A percentile compares a stretch with the other conserved stretches of the same genome.
These are phyloP conservation scores for Centropus bengalensis DNA, from an alignment of 2,113 vertebrate genomes.

Conservation along the genomic window DNA sequence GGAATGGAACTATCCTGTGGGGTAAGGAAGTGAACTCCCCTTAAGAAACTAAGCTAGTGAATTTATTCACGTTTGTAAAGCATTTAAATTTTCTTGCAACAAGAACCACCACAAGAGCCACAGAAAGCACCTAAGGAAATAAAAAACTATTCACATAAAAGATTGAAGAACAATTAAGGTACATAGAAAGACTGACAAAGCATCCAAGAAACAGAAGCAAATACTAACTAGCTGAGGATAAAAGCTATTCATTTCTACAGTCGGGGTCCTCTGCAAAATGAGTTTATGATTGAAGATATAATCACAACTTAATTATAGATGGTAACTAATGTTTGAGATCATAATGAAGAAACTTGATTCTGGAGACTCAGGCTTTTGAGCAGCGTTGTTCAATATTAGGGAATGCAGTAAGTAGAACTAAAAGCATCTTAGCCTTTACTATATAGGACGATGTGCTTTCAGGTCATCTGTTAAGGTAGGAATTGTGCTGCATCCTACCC, in stretches of 20 bases:
- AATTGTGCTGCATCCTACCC: neutral
- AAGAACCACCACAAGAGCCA: neutral
- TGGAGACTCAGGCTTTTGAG: neutral
- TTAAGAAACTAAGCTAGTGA: neutral
- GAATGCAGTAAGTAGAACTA: neutral
- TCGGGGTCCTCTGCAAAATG: neutral
- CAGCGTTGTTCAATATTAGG: neutral
- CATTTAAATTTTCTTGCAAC: neutral
- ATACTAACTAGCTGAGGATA: neutral
- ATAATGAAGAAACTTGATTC: neutral
- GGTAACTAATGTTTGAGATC: neutral
- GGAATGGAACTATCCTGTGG: neutral
- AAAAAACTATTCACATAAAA: neutral
- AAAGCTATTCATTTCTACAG: neutral
- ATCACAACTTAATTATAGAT: neutral
- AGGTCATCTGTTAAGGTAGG: neutral
- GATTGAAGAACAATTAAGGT: neutral
- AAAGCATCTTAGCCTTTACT: neutral
- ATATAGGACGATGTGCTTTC: neutral
- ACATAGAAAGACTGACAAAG: neutral
- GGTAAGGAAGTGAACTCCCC: neutral
- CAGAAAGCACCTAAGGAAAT: neutral
- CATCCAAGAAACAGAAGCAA: neutral
- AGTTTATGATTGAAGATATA: neutral
- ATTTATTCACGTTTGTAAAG: neutral